Percentiles rank a stretch among this genome's conserved stretches.
These are phyloP conservation scores for Drosophila pallidifrons DNA, from an alignment of 1,140 invertebrate genomes.

Conservation along the genomic window DNA sequence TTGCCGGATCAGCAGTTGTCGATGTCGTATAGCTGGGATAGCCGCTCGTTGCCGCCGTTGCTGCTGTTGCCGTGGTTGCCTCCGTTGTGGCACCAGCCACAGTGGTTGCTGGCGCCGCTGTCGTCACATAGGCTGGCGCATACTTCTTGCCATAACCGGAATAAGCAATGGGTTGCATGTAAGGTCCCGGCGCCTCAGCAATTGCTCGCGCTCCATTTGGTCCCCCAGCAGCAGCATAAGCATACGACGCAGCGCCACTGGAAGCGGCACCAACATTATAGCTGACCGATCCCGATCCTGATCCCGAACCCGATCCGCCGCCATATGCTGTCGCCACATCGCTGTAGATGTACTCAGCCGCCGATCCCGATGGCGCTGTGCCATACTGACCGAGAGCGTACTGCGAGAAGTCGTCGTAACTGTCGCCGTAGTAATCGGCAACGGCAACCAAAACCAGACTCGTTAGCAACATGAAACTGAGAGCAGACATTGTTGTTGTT, in stretches of 20 bases:
- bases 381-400: background rate
- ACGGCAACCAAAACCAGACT: slow-evolving; percentile 11
- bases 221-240: slow-evolving; percentile 59
- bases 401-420: slow-evolving; percentile 3
- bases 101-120: background rate
- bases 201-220: slow-evolving; percentile 54
- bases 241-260: slow-evolving; percentile 31
- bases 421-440: slow-evolving; percentile 33
- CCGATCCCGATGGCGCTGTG: background rate
- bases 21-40: too few relatives aligned
- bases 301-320: background rate
- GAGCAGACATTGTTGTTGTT: slow-evolving; percentile 18
- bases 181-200: slow-evolving; percentile 58
- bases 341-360: background rate
- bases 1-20: background rate
- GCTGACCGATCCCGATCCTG: background rate
- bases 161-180: background rate
- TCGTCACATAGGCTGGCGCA: background rate
- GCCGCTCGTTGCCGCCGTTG: too few relatives aligned
- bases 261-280: background rate
- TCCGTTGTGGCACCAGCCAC: slow-evolving; percentile 4
- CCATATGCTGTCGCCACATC: background rate
- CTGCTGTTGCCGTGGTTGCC: background rate
- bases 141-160: slow-evolving; percentile 31
- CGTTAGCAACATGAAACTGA: slow-evolving; percentile 17